Conservation (phyloP, 1,140 invertebrate genomes). For the Aphelenchoides besseyi region DNA sequence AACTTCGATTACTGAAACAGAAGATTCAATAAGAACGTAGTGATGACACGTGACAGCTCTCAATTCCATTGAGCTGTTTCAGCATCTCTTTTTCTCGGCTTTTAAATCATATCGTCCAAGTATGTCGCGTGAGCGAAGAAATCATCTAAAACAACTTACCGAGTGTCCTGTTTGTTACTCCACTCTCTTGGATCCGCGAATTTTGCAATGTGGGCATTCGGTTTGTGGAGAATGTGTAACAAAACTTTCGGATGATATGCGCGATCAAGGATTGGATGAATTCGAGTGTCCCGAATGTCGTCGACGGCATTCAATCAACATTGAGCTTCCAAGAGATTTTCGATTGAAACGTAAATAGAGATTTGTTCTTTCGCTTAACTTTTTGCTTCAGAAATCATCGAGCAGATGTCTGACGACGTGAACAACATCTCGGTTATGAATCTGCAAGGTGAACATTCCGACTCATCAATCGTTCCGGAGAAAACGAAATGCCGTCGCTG, state of each 20-base stretch:
- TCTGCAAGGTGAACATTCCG: too few relatives aligned
- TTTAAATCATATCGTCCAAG: not conserved
- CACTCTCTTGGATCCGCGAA: not conserved
- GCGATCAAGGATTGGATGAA: not conserved
- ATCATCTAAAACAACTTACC: not conserved
- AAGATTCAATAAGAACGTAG: too few relatives aligned
- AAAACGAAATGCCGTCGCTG: not conserved
- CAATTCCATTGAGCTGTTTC: not conserved
- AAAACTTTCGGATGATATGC: not conserved
- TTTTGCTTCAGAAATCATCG: not conserved
- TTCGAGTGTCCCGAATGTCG: constrained; percentile 16
- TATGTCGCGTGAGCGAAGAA: not conserved
- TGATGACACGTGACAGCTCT: not conserved
- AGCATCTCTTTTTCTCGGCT: not conserved
- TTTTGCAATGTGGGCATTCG: constrained; percentile 14
- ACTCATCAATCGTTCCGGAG: too few relatives aligned
- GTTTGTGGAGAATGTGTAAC: not conserved
- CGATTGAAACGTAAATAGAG: not conserved
- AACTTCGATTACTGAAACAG: too few relatives aligned
- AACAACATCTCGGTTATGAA: too few relatives aligned
- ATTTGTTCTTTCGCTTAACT: not conserved
- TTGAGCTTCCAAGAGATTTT: constrained; percentile 8
- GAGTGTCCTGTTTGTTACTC: constrained; percentile 12
- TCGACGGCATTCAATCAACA: not conserved
- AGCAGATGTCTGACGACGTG: not conserved